Evolutionary conservation across 1,140 invertebrate species (phyloP).

Genomic region (Lepidurus apus): DNA sequence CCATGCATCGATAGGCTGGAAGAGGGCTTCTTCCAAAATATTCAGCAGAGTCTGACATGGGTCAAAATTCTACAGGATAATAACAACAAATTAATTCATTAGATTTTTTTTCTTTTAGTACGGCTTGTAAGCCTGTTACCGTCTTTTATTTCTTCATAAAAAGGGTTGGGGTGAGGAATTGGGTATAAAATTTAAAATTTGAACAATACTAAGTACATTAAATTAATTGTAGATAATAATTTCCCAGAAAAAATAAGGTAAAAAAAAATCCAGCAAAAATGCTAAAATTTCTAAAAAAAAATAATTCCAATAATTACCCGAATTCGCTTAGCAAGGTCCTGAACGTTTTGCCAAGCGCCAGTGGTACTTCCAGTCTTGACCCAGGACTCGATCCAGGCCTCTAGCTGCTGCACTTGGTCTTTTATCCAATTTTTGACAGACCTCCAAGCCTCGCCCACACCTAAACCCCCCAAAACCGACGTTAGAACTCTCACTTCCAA

Average conservation of each 20-base stretch:
- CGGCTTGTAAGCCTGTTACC: too few species aligned
- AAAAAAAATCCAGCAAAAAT: too few species aligned
- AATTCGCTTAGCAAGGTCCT: background rate
- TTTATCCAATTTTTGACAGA: background rate
- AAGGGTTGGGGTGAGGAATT: constrained; percentile 46
- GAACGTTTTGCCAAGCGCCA: background rate
- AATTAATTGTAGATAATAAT: constrained; percentile 34
- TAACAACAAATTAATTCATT: background rate
- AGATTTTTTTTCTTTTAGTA: background rate
- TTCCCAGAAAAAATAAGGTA: too few species aligned
- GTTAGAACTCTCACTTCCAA: too few species aligned
- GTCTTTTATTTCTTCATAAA: constrained; percentile 46
- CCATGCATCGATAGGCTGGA: background rate
- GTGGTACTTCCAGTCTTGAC: background rate
- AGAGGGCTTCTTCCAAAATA: constrained; percentile 12
- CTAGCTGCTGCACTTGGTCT: background rate
- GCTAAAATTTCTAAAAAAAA: too few species aligned
- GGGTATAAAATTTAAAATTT: constrained; percentile 48
- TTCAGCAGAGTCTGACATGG: constrained; percentile 23
- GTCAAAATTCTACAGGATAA: background rate
- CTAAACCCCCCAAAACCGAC: background rate
- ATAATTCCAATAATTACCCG: background rate
- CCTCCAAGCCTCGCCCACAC: background rate
- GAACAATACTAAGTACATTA: constrained; percentile 46
- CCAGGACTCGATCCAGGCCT: background rate